Evolutionary conservation across 2,113 vertebrate species (phyloP), one percentile per base, ranked within the genome.

Genomic region (Grantiella picta): DNA sequence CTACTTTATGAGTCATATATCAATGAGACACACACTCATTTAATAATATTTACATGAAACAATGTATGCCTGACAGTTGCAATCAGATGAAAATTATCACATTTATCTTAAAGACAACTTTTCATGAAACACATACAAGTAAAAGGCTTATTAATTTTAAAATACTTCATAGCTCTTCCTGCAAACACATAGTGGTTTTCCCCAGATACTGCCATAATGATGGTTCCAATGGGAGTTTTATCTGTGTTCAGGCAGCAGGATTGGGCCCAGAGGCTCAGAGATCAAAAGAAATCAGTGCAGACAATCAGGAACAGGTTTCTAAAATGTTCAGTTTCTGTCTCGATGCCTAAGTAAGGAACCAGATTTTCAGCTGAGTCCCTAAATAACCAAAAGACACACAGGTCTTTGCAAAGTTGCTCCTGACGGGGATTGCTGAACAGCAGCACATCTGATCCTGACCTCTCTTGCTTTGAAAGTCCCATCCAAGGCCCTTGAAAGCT

Each of bases 21-120:
- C 86, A 72, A 36, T n/a, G 90, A 91, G 68, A 84, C 54, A 53
- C 16, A 7, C 23, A 56, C 73, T 80, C 56, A 68, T 94, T 96
- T 68, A 95, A 61, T 85, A 94, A 89, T 65, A 76, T 82, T 60
- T 93, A 83, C 81, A 83, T 47, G n/a, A 87, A 90, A 89, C 77
- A 81, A 63, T 76, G 25, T 90, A 90, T 82, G 79, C 66, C 88
- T 90, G 91, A 82, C 69, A 72, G 81, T 91, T 80, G 82, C 86
- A 69, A 95, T 95, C 82, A 92, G 89, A 90, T 82, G 47, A 94
- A 96, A 96, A 88, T 10, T 22, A 89, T 94, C 92, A 40, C 82
- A 73, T 96, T 89, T 94, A 78, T 97, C 89, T 94, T 96, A 81
- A 78, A 79, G 93, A 93, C 89, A 94, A 66, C 85, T 92, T 78